Evolutionary conservation across 1,140 invertebrate species (phyloP).

Genomic region (Andricus grossulariae): DNA sequence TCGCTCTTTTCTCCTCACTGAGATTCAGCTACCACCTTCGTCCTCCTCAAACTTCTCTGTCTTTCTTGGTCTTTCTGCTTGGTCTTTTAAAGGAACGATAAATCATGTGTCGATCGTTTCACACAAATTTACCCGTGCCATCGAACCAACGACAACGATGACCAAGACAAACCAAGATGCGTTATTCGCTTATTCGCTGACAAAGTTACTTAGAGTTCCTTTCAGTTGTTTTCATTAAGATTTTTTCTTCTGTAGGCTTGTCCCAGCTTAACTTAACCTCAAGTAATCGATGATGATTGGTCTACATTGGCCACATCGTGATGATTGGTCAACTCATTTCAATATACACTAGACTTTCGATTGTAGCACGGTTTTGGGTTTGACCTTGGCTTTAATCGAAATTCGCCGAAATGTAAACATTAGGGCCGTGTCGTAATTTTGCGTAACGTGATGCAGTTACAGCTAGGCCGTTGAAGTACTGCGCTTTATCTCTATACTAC

Average conservation of each 20-base stretch:
- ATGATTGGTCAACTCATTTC: no score
- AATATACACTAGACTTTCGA: no score
- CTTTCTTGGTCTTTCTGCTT: neutral
- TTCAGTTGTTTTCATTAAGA: conserved; percentile 1
- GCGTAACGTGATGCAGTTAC: no score
- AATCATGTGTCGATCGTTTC: conserved; percentile 63
- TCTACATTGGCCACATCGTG: no score
- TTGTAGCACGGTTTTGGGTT: no score
- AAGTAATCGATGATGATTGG: no score
- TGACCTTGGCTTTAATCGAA: no score
- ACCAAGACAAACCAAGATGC: neutral
- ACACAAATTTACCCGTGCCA: conserved; percentile 67
- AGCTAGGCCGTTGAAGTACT: no score
- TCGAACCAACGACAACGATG: neutral
- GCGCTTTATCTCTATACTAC: no score
- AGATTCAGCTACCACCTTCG: conserved; percentile 30
- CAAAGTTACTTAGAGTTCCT: neutral
- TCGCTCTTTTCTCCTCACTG: conserved; percentile 52
- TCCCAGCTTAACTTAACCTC: no score
- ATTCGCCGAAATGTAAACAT: no score
- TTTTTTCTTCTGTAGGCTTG: neutral
- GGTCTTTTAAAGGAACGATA: conserved; percentile 38
- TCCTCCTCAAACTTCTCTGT: neutral
- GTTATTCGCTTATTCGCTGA: neutral
- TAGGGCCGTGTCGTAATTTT: no score